Base-by-base conservation (phyloP, 2,888 invertebrate genomes). In the Spicauda simplicius region DNA sequence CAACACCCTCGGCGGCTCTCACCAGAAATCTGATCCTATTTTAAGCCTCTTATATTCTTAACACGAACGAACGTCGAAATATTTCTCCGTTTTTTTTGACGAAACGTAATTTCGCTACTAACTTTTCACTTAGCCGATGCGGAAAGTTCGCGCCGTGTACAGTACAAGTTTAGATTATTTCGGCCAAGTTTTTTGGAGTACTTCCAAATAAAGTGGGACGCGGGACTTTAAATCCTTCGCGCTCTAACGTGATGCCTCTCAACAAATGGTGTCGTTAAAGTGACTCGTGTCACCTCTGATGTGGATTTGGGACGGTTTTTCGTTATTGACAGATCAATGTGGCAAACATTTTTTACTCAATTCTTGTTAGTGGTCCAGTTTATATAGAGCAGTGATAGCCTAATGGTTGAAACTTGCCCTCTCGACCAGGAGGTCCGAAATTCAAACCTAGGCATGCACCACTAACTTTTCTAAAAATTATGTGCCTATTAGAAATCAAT, bases 31-130 rank as follows among this genome's bases (percentile, higher is more conserved):
- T 78, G 82, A 83, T 86, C 83, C 78, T 87, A 85, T 86, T 86
- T 82, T 88, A 88, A 88, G 86, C 87, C 80, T 81, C 86, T 86
- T 87, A 87, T 84, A 87, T 87, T 86, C 85, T 85, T 87, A 86
- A 84, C 84, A 82, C 81, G 82, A 71, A 67, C 57, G 62, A 60
- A 64, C 64, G 74, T 60, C 65, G 69, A 66, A 72, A 74, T 78
- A 78, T 81, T 65, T 77, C 77, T 59, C 78, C 80, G 80, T 64
- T 72, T 25, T 25, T 71, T 74, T 69, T 71, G 73, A 71, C 76
- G 80, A 77, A 86, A 85, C 82, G 84, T 86, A 86, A 88, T 88
- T 88, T 86, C 75, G 72, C 78, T 77, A 78, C 81, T 81, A 90
- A 89, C 89, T 90, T 90, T 90, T 88, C 86, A 90, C 88, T 88